Evolutionary conservation across 2,797 vertebrate species (phyloP), one percentile per base, ranked within the genome.

Genomic region (Brachymystax lenok): DNA sequence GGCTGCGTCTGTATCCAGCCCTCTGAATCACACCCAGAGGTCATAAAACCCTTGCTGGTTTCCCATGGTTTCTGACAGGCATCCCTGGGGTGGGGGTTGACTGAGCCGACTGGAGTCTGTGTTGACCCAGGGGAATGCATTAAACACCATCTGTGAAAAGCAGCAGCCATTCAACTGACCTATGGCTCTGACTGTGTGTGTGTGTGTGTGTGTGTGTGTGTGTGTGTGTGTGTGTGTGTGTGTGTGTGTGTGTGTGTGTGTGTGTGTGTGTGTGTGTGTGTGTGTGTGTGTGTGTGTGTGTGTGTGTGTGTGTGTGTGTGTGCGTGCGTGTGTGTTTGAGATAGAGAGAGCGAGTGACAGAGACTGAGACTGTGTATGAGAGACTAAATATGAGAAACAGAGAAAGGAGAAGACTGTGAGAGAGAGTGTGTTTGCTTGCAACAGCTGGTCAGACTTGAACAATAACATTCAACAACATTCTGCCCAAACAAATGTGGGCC

Each of bases 41-140:
- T 85, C 89, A 90, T 90, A 90, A 56, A 75, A 63, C 71, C 77
- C 80, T 69, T 69, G 69, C 52, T 8, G 61, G 74, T 90, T 92
- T 91, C 83, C 90, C 90, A 92, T 91, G 91, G 89, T 89, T 88
- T 91, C 90, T 81, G 81, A 85, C 73, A 91, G 87, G 88, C 87
- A 91, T 92, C 82, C 52, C 85, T 74, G 74, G 77, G 68, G 77
- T 75, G 74, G 72, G 74, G 76, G 40, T 10, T 46, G 10, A 70
- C 76, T 73, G 75, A 74, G 76, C 84, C 85, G 87, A 81, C 82
- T 83, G 77, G 86, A 88, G 86, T 69, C 83, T 83, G 78, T 30
- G 21, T 83, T 78, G 79, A 80, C 83, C 85, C 72, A 76, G 74
- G 80, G 76, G 74, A 88, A 89, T 77, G 72, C 21, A 83, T 84